Evolutionary conservation across 2,113 vertebrate genomes (phyloP), one percentile per base, ranked within the genome.

Genomic region (Albula glossodonta): DNA sequence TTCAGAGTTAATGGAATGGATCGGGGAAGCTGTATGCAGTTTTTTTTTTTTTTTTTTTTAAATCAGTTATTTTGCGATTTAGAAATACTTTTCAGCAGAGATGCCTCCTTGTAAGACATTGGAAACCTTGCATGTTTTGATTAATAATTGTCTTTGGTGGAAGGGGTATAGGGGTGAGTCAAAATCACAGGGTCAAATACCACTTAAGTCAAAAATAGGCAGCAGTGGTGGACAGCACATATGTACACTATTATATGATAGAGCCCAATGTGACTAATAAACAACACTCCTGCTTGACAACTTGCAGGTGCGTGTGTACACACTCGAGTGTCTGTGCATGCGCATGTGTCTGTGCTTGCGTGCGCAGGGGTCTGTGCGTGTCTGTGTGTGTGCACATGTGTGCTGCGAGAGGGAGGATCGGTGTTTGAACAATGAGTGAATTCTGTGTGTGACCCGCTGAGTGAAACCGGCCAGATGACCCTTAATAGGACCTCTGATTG

Each of bases 401-500:
- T 22, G 60, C 31, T 86, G 13, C 51, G 52, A 66, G 66, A 41
- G 31, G 31, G 31, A 41, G 31, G 31, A 41, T 41, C 31, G 31
- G 31, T 41, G 31, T 41, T 41, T 41, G 31, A 41, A 41, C 31
- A 41, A 41, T 41, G 31, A 41, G 31, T 41, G 31, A 41, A 41
- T 41, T 41, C 8, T 63, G 70, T 57, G 51, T 87, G 22, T 60
- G 15, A 17, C 78, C 25, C 51, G 79, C 79, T 81, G 25, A 78
- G 87, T 86, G 74, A 66, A 17, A 86, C 90, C 87, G 82, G 87
- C 86, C 92, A 88, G 87, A 83, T 87, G 81, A 83, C 84, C 85
- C 81, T 90, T 92, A 66, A 88, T 51, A 84, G 66, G 88, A 86
- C 86, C 83, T 74, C 88, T 74, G 57, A 88, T 87, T 88, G 84